These are phyloP conservation scores for Cherax quadricarinatus DNA, from an alignment of 1,140 invertebrate genomes.

Conservation along the genomic window DNA sequence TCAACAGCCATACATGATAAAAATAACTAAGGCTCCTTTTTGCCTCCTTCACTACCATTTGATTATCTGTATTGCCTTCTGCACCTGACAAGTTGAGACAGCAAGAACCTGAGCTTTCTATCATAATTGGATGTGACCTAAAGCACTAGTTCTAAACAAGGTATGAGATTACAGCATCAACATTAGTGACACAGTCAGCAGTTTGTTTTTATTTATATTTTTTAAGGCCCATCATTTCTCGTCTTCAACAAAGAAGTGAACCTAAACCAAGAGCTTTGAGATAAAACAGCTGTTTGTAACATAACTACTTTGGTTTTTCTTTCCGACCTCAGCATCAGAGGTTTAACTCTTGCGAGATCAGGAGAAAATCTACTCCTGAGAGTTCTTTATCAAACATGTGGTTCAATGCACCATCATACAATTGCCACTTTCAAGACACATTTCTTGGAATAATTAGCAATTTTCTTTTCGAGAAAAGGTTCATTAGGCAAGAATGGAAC, in stretches of 20 bases:
- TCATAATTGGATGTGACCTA: constrained; percentile 49
- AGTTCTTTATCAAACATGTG: constrained; percentile 23
- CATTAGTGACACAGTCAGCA: constrained; percentile 42
- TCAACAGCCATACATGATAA: constrained; percentile 44
- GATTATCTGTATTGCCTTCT: constrained; percentile 29
- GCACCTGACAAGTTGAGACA: constrained; percentile 6
- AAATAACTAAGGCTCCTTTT: background rate
- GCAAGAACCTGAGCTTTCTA: constrained; percentile 10
- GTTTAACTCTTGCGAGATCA: constrained; percentile 25
- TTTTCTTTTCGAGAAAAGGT: constrained; percentile 8
- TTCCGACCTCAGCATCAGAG: constrained; percentile 21
- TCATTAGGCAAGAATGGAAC: constrained; percentile 22
- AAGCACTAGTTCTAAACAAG: constrained; percentile 67
- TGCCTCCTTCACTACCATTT: constrained; percentile 6
- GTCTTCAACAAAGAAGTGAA: constrained; percentile 5
- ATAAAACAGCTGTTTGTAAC: constrained; percentile 30
- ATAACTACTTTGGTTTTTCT: constrained; percentile 41
- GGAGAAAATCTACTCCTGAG: constrained; percentile 37
- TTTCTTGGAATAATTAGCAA: constrained; percentile 1
- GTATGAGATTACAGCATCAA: constrained; percentile 69
- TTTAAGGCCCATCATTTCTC: constrained; percentile 26
- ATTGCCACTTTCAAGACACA: constrained; percentile 17
- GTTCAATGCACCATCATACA: constrained; percentile 32
- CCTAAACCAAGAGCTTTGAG: constrained; percentile 1
- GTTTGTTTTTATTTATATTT: constrained; percentile 1